Percentiles rank a stretch among this genome's conserved stretches.
phyloP scores from a whole-genome alignment of 2,113 vertebrate species.

The Ranitomeya imitator region DNA sequence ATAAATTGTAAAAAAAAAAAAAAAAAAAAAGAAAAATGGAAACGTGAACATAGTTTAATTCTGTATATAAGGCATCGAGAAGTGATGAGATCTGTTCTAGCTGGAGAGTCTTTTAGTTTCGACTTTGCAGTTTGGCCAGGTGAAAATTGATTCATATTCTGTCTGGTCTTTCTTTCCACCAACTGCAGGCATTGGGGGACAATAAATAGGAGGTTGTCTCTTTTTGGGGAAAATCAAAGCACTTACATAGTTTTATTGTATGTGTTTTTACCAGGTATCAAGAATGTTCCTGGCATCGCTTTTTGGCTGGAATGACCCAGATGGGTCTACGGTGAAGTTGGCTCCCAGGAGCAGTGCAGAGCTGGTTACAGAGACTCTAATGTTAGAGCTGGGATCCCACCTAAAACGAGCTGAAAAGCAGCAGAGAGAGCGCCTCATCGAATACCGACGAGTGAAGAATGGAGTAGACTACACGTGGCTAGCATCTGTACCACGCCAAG shows the following conservation, averaged over 20 bases:
- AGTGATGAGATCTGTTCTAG: background rate
- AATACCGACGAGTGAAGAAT: slow-evolving; percentile 67
- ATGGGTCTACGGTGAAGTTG: slow-evolving; percentile 42
- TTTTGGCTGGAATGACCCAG: slow-evolving; percentile 53
- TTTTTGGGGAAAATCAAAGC: background rate
- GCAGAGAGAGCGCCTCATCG: slow-evolving; percentile 67
- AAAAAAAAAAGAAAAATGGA: no score
- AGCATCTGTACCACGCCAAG: slow-evolving; percentile 64
- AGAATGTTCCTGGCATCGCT: slow-evolving; percentile 56
- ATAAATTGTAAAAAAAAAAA: no score
- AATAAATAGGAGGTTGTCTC: background rate
- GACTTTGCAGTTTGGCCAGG: no score
- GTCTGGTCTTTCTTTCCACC: background rate
- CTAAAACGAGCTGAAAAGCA: slow-evolving; percentile 77
- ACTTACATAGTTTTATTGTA: background rate
- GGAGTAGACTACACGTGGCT: slow-evolving; percentile 79
- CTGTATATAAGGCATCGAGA: background rate
- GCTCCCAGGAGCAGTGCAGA: slow-evolving; percentile 72
- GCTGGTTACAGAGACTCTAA: slow-evolving; percentile 78
- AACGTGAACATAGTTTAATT: background rate
- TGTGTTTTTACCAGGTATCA: slow-evolving; percentile 9
- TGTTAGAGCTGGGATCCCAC: slow-evolving; percentile 77
- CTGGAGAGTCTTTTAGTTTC: no score
- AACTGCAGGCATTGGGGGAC: background rate
- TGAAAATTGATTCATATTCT: no score